Conservation (phyloP, 2,888 invertebrate species). For the Taphrorychus bicolor region DNA sequence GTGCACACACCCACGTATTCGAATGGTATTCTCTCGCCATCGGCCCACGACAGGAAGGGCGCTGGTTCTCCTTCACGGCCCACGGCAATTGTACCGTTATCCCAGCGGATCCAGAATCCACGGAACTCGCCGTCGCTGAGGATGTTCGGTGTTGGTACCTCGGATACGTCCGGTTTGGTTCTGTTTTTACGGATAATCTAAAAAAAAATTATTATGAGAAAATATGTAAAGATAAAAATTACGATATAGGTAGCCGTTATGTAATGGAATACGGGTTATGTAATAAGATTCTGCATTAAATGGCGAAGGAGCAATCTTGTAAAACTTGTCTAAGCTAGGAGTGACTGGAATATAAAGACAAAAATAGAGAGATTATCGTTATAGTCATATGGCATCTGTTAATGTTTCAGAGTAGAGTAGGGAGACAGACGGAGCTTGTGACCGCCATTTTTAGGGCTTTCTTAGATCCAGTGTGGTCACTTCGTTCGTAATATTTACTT, state of each 20-base stretch:
- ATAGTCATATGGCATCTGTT: no score
- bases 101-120: constrained; percentile 84
- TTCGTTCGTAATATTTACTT: no score
- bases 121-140: constrained; percentile 77
- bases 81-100: constrained; percentile 63
- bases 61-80: constrained; percentile 68
- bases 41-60: constrained; percentile 77
- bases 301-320: no score
- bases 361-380: no score
- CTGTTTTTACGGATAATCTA: constrained; percentile 77
- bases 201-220: constrained; percentile 1
- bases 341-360: no score
- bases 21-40: constrained; percentile 74
- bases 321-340: no score
- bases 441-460: no score
- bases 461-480: no score
- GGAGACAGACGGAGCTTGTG: no score
- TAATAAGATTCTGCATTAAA: no score
- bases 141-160: constrained; percentile 74
- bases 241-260: no score
- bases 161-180: constrained; percentile 64
- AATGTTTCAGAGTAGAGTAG: no score
- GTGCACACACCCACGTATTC: constrained; percentile 83
- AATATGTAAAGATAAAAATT: background rate
- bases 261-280: background rate